Percentiles rank a stretch among this genome's conserved stretches.
Evolutionary conservation across 2,888 invertebrate species (phyloP).

Genomic region (Eledone cirrhosa): DNA sequence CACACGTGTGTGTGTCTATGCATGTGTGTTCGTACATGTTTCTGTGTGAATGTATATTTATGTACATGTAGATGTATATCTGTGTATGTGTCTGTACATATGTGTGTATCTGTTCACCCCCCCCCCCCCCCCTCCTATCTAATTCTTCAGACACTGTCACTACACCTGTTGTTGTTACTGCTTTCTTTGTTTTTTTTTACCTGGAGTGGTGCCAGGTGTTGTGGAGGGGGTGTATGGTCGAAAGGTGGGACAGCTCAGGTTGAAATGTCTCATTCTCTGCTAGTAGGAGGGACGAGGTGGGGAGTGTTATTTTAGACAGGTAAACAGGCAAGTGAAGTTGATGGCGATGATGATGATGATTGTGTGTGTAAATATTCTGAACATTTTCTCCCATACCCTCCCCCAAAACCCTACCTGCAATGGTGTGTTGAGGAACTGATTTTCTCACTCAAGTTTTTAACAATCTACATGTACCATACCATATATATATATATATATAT

Average conservation of each 20-base stretch:
- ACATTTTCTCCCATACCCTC: background rate
- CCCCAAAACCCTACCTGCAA: background rate
- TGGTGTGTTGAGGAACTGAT: no score
- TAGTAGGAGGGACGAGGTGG: no score
- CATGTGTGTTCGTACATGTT: background rate
- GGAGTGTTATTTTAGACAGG: no score
- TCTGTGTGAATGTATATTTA: background rate
- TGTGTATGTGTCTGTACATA: background rate
- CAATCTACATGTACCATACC: background rate
- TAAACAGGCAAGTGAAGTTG: no score
- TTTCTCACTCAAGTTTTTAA: no score
- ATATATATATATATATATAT: slow-evolving; percentile 11
- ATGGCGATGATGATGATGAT: no score
- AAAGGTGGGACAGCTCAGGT: no score
- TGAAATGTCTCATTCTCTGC: no score
- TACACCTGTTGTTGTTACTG: no score
- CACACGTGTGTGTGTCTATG: background rate
- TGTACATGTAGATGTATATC: background rate
- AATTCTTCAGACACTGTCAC: background rate
- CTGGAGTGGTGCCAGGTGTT: no score
- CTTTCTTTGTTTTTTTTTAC: no score
- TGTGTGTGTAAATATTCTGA: background rate
- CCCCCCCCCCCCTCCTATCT: slow-evolving; percentile 6
- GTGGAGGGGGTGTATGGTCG: no score
- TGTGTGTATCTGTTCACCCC: background rate